Base-by-base conservation (phyloP, 2,888 invertebrate species). In the Scaptomyza cyrtandrae region DNA sequence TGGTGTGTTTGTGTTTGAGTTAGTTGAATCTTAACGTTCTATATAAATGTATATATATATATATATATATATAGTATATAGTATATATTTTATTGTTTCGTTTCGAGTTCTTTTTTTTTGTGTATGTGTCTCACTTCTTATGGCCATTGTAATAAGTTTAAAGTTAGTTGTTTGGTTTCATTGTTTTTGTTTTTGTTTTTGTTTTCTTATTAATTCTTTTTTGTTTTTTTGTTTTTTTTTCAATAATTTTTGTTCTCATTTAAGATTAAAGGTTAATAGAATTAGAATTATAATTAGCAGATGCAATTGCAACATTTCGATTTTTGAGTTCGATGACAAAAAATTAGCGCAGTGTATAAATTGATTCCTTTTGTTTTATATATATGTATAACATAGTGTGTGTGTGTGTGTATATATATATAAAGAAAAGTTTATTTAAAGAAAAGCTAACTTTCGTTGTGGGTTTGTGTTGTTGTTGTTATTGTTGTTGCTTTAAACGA, bases 401-500 rank as follows among this genome's bases (percentile, higher is more conserved):
- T 48, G 33, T 33, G 9, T 31, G 3, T 33, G 11, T 14, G 14
- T 39, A 9, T 14, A 39, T 39, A 43, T 56, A 55, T 64, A 44
- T 48, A 67, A 62, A 59, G 66, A 71, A 71, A 63, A 37, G 59
- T 52, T 49, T 29, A 61, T 66, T 70, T 43, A 45, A 53, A 77
- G 71, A 82, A 80, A 78, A 71, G 53, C 87, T 71, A 82, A 71
- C 78, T 76, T 74, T 67, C 67, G 46, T 56, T 76, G 70, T 62
- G 64, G 53, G 24, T 3, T 41, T 41, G 33, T 35, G 69, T 68
- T 39, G 14, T 55, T 75, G 43, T 46, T 70, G 64, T 59, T 39
- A 9, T 39, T 39, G 16, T 41, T 35, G 19, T 6, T 65, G 56
- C 61, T 66, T 89, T 91, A 92, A 81, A 91, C 92, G 82, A 92